Evolutionary conservation across 2,888 invertebrate genomes (phyloP).

Genomic region (Drosophila limbata): DNA sequence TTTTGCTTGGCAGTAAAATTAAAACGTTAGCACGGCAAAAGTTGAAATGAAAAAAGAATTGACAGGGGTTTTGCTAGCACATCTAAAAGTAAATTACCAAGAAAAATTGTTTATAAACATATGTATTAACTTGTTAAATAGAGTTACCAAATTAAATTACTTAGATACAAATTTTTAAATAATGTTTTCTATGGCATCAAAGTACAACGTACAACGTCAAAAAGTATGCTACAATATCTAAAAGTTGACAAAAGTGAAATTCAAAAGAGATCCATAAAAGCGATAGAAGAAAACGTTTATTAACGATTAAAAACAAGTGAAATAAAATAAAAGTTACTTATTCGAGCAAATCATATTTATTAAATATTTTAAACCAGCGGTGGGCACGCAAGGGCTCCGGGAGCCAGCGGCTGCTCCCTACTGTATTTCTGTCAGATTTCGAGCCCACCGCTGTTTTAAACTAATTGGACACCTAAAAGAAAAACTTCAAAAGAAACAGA

Average conservation of each 20-base stretch:
- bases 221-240: neutral
- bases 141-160: neutral
- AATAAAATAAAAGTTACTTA: neutral
- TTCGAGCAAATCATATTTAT: neutral
- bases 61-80: constrained; percentile 57
- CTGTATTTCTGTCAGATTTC: no score
- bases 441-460: no score
- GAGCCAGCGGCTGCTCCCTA: no score
- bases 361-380: no score
- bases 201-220: neutral
- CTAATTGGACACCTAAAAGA: neutral
- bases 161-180: neutral
- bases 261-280: neutral
- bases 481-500: neutral
- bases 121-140: neutral
- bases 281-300: neutral
- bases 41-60: constrained; percentile 15
- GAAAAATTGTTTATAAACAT: neutral
- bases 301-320: neutral
- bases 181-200: no score
- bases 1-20: neutral
- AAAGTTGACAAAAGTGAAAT: neutral
- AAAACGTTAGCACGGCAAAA: neutral
- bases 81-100: constrained; percentile 44
- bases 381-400: no score